Evolutionary conservation across 2,797 vertebrate species (phyloP), one percentile per base, ranked within the genome.

Genomic region (Chiloscyllium punctatum): DNA sequence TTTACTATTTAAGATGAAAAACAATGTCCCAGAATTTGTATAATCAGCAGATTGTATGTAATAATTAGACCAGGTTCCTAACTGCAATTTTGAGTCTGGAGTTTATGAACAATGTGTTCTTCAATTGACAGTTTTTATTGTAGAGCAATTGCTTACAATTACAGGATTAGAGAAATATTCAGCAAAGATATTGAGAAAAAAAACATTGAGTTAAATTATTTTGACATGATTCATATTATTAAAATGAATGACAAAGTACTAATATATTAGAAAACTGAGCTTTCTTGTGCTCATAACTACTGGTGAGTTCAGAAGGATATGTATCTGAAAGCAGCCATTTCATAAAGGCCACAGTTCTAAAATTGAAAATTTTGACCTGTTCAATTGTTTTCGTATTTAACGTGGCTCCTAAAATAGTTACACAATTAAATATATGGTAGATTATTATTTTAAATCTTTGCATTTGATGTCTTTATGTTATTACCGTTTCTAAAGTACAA

Each of bases 21-120:
- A 95, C 71, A 95, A 77, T 94, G 94, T 74, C 27, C 7, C 48
- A 33, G 69, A 95, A 77, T 95, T 30, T 94, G 92, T 94, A 94
- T 94, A 72, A 48, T 94, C 92, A 94, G 68, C 92, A 71, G 92
- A 72, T 95, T 95, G 94, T 95, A 71, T 95, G 71, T 16, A 95
- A 95, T 95, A 74, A 95, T 95, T 95, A 74, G 94, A 77, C 42
- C 77, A 33, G 21, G n/a, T 53, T 94, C 6, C 69, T 94, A 94
- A 74, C 27, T 53, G 48, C 94, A 95, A 9, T 95, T 53, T 72
- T 74, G 74, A 51, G 71, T 30, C 25, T 94, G 94, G 69, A 94
- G 94, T 48, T 94, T 72, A 51, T 71, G 27, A 72, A 72, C 68
- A 48, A 25, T 72, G 57, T 62, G 33, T 62, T 91, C 33, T 72